These are phyloP conservation scores for Rhabdomys pumilio DNA, from an alignment of 2,797 vertebrate species.

Conservation along the genomic window DNA sequence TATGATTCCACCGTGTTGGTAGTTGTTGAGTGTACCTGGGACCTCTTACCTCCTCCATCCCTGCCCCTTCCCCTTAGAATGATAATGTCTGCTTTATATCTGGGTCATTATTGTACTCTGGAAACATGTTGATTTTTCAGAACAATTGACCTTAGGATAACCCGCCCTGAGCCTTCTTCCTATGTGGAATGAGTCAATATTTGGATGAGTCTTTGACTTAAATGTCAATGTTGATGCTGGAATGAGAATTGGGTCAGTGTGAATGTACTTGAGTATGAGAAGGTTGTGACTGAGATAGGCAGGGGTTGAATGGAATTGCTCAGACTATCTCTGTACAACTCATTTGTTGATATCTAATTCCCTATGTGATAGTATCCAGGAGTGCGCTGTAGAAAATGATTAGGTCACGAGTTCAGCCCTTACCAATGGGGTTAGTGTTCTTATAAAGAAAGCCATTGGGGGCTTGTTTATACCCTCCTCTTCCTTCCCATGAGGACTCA, in stretches of 20 bases:
- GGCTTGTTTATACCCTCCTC: neutral
- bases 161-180: neutral
- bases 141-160: neutral
- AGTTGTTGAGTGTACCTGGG: neutral
- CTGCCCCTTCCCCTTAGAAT: neutral
- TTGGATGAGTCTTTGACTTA: neutral
- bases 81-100: neutral
- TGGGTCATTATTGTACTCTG: neutral
- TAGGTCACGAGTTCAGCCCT: neutral
- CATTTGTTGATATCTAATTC: neutral
- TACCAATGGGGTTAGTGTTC: neutral
- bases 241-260: neutral
- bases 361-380: neutral
- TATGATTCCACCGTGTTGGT: neutral
- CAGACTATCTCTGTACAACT: neutral
- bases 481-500: neutral
- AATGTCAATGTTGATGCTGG: neutral
- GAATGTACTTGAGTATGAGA: neutral
- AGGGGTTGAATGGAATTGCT: neutral
- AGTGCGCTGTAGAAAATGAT: neutral
- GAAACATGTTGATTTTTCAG: neutral
- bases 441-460: neutral
- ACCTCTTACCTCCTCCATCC: neutral
- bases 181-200: neutral
- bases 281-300: neutral